Evolutionary conservation across 1,140 invertebrate species (phyloP).

Genomic region (Hirudo medicinalis): DNA sequence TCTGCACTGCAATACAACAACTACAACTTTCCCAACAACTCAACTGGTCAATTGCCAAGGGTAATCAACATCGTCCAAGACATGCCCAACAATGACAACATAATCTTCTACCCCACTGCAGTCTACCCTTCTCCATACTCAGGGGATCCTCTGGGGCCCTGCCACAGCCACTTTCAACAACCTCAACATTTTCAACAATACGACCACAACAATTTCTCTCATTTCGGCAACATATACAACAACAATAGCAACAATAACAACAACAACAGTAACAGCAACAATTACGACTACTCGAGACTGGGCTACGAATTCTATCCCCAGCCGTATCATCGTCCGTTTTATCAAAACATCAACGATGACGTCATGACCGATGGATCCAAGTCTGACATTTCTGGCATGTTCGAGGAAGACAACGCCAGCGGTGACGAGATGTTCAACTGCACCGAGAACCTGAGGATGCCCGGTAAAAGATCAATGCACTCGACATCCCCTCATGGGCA

Average conservation of each 20-base stretch:
- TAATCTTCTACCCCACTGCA: no score
- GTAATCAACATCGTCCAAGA: no score
- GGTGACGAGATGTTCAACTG: neutral
- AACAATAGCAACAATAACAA: neutral
- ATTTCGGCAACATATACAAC: neutral
- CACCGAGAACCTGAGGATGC: neutral
- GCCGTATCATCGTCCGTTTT: no score
- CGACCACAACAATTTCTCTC: neutral
- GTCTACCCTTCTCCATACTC: no score
- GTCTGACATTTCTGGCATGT: neutral
- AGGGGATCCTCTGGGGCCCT: neutral
- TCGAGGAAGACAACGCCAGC: constrained; percentile 1
- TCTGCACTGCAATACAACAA: no score
- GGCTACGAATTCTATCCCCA: no score
- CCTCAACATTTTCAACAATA: neutral
- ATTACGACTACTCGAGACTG: neutral
- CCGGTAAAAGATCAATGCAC: neutral
- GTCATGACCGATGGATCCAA: neutral
- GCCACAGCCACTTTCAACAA: neutral
- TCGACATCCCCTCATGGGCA: neutral
- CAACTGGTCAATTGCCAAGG: no score
- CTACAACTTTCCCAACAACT: no score
- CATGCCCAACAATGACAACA: no score
- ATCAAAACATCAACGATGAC: neutral
- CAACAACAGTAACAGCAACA: neutral